Base-by-base conservation (phyloP, 2,888 invertebrate species). In the Diplazon laetatorius region DNA sequence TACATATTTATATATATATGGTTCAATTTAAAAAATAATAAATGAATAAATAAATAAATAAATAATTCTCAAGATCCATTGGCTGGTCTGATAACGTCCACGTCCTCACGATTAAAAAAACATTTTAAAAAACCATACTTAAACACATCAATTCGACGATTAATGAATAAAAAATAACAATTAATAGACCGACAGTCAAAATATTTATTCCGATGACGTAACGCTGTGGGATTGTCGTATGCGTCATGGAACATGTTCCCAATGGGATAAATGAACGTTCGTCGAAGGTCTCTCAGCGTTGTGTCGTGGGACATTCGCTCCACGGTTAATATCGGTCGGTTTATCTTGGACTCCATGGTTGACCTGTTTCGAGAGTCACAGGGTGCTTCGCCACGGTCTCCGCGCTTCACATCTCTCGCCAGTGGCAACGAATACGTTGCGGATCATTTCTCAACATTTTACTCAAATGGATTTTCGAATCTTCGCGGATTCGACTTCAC, bases 311-410 rank as follows among this genome's bases (percentile, higher is more conserved):
- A 44, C 35, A 60, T 25, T 57, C 22, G 71, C 48, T 75, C 71
- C 39, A 74, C 71, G 50, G 60, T 68, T 52, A 50, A 20, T n/a
- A n/a, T 30, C 60, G 80, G 81, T 76, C 80, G 78, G 80, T 81
- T 83, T 82, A 83, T 83, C 83, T 80, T 77, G 59, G 50, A 66
- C 78, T 82, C n/a, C 78, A 83, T 81, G 81, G 82, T 82, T 80
- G 82, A 83, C 82, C 81, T 81, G 78, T 71, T 83, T 81, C 68
- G 79, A 76, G 78, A 72, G 81, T 6, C 16, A 52, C 52, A 42
- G 25, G 20, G 16, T 22, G 50, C 52, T 62, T 22, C 44, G 25
- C 65, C 79, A 14, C 76, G 76, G 79, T 78, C 78, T 80, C 80
- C 14, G 22, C 46, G 39, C 39, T 66, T 42, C 25, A 39, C 52